Percentiles rank a stretch among this genome's conserved stretches.
Evolutionary conservation across 2,113 vertebrate genomes (phyloP).

Genomic region (Pungitius pungitius): DNA sequence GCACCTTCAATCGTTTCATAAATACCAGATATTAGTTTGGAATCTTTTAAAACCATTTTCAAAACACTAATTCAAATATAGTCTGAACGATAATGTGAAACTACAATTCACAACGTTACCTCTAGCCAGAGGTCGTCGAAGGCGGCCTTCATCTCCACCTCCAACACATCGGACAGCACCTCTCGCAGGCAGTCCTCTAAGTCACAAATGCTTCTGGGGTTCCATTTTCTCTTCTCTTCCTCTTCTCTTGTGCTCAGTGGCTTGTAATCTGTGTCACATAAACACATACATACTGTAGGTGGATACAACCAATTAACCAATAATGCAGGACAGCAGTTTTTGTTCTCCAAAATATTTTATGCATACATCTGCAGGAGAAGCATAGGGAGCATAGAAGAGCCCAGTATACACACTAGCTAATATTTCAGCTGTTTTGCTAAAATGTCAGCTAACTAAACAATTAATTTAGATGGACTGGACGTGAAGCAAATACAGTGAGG

Average conservation of each 20-base stretch:
- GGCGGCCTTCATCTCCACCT: constrained; percentile 91
- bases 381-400: not conserved
- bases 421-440: not conserved
- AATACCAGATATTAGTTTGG: not conserved
- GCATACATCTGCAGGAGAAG: not conserved
- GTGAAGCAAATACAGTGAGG: constrained; percentile 11
- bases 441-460: not conserved
- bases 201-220: constrained; percentile 75
- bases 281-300: not conserved
- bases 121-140: constrained; percentile 89
- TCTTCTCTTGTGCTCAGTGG: not conserved
- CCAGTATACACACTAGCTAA: not conserved
- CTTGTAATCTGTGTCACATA: constrained; percentile 36
- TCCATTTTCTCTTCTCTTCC: not conserved
- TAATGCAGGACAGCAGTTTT: not conserved
- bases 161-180: constrained; percentile 87
- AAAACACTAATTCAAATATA: not conserved
- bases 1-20: not conserved
- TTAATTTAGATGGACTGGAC: not conserved
- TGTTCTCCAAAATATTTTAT: not conserved
- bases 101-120: constrained; percentile 68
- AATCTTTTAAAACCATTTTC: not conserved
- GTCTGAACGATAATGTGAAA: not conserved
- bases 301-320: not conserved
- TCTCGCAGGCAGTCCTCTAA: constrained; percentile 85